Evolutionary conservation across 1,140 invertebrate genomes (phyloP).

Genomic region (Megathymus violae): DNA sequence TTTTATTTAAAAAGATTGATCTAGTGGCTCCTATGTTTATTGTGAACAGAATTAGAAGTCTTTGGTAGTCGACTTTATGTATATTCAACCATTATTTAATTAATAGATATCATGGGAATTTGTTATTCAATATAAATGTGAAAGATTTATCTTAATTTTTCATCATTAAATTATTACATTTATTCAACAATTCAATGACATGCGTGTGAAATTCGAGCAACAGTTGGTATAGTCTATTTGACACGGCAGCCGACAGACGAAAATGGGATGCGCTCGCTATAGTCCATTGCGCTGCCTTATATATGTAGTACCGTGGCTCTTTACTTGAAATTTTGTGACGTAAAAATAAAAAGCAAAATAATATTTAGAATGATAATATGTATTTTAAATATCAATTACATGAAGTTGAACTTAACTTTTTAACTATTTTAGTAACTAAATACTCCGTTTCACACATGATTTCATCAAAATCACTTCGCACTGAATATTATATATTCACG

Average conservation of each 20-base stretch:
- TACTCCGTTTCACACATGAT: constrained; percentile 9
- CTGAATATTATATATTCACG: constrained; percentile 13
- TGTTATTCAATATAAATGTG: too few relatives aligned
- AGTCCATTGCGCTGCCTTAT: background rate
- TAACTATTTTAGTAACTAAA: constrained; percentile 17
- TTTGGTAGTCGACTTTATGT: too few relatives aligned
- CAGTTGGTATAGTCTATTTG: background rate
- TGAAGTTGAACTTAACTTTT: constrained; percentile 6
- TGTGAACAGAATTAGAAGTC: too few relatives aligned
- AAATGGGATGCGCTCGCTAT: background rate
- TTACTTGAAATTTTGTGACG: background rate
- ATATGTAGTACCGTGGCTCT: background rate
- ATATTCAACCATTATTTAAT: too few relatives aligned
- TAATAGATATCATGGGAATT: too few relatives aligned
- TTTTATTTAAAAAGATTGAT: too few relatives aligned
- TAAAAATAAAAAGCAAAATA: background rate
- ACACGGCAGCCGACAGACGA: background rate
- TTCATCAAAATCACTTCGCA: constrained; percentile 15
- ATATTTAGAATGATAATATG: background rate
- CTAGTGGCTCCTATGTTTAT: too few relatives aligned
- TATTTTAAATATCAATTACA: constrained; percentile 1
- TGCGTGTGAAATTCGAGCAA: background rate
- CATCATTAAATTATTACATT: too few relatives aligned
- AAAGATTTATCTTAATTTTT: too few relatives aligned
- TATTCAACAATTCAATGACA: background rate